Base-by-base conservation (phyloP, 2,888 invertebrate genomes). In the Campoletis raptor region DNA sequence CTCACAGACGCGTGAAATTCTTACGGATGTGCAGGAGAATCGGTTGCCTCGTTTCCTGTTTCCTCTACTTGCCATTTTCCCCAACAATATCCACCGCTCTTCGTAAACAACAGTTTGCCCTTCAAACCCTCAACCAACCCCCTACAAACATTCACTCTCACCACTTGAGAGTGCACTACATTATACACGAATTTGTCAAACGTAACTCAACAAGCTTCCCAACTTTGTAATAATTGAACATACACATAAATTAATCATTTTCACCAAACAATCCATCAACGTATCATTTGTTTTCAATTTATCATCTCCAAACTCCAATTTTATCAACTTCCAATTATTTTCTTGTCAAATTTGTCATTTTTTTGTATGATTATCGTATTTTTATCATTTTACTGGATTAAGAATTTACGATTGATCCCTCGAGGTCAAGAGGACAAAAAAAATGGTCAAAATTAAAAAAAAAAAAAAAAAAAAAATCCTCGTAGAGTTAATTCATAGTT, bases 161-260 rank as follows among this genome's bases (percentile, higher is more conserved):
- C 73, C 73, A 67, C 52, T 30, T 24, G 70, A 15, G 12, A 21
- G 24, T 37, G 67, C 57, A 57, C 78, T 74, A 78, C 81, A 81
- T 85, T 85, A 79, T 81, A 67, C 81, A 67, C 78, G 81, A 61
- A 85, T 85, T 85, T 81, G 81, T 85, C 81, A 48, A 48, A 61
- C 45, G 73, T 48, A 15, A 48, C 72, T 24, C 37, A 30, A 48
- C 40, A 45, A 52, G 78, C 74, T 78, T 48, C 42, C 66, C 78
- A 77, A 81, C 54, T 45, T 37, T 61, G 37, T 61, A 52, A 78
- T 64, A 78, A 77, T 85, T 85, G 61, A 73, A 78, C 30, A 52
- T 52, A 8, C 15, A 45, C 40, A 52, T 52, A 8, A 30, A 45
- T 45, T 30, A 52, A 52, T 18, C 9, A 24, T 67, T 67, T 15